Evolutionary conservation across 2,797 vertebrate genomes (phyloP).

Genomic region (Manis pentadactyla): DNA sequence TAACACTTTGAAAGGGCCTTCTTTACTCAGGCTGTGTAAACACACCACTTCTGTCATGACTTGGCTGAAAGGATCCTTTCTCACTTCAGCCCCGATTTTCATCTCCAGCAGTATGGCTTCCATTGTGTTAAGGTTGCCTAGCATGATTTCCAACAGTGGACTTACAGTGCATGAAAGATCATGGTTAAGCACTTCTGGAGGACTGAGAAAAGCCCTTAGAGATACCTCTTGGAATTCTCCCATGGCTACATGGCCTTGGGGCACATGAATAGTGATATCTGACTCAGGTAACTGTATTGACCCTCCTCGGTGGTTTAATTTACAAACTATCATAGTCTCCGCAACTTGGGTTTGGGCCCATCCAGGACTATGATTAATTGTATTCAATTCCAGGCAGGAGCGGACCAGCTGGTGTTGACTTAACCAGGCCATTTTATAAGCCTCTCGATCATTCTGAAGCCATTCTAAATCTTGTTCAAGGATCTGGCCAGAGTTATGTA

Average conservation of each 20-base stretch:
- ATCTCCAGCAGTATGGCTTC: constrained; percentile 92
- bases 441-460: constrained; percentile 95
- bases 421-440: constrained; percentile 98
- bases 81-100: constrained; percentile 94
- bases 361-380: constrained; percentile 94
- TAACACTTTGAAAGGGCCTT: constrained; percentile 93
- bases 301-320: constrained; percentile 92
- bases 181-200: constrained; percentile 93
- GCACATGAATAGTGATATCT: constrained; percentile 92
- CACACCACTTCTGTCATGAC: constrained; percentile 94
- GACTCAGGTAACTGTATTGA: constrained; percentile 93
- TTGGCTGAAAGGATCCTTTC: constrained; percentile 93
- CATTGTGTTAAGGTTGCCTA: constrained; percentile 93
- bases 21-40: constrained; percentile 90
- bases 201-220: constrained; percentile 93
- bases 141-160: constrained; percentile 93
- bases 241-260: constrained; percentile 92
- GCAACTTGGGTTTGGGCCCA: constrained; percentile 98
- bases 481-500: constrained; percentile 81
- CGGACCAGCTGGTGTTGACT: constrained; percentile 95
- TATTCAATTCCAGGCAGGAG: constrained; percentile 95
- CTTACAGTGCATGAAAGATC: constrained; percentile 93
- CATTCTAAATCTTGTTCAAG: constrained; percentile 91
- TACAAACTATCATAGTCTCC: constrained; percentile 91
- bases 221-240: constrained; percentile 95